phyloP scores from a whole-genome alignment of 2,888 invertebrate species.

The Patella depressa region DNA sequence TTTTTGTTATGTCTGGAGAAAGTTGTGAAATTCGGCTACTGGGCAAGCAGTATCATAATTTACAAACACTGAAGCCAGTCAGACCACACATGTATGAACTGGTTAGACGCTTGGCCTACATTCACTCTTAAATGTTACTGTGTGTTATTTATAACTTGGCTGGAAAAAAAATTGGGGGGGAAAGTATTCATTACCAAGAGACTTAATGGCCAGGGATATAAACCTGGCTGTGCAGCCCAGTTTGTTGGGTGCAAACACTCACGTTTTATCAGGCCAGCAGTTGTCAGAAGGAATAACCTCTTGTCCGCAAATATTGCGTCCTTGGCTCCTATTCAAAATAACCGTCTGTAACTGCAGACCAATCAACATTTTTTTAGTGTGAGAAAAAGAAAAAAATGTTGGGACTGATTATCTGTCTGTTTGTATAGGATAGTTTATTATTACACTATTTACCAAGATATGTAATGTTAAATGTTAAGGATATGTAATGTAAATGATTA shows the following conservation, averaged over 20 bases:
- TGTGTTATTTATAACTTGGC: slow-evolving; percentile 6
- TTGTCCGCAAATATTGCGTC: slow-evolving; percentile 23
- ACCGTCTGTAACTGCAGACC: slow-evolving; percentile 9
- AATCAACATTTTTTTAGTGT: slow-evolving; percentile 3
- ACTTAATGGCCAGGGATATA: neutral
- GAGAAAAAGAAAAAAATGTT: neutral
- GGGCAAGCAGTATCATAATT: neutral
- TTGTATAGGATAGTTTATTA: too few relatives aligned
- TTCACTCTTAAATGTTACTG: neutral
- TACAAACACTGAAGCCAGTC: neutral
- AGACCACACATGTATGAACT: slow-evolving; percentile 9
- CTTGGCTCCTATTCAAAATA: slow-evolving; percentile 29
- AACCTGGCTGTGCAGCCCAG: neutral
- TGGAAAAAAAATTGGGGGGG: neutral
- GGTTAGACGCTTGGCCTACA: neutral
- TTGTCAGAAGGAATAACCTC: slow-evolving; percentile 24
- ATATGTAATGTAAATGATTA: too few relatives aligned
- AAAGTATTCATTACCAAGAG: neutral
- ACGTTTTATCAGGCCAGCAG: neutral
- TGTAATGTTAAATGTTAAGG: too few relatives aligned
- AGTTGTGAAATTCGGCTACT: too few relatives aligned
- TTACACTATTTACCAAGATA: too few relatives aligned
- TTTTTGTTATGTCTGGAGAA: too few relatives aligned
- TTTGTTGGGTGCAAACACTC: neutral
- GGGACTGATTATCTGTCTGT: neutral